A percentile compares a stretch with the other conserved stretches of the same genome.
Conservation (phyloP, 1,140 invertebrate species). For the Onthophagus taurus region DNA sequence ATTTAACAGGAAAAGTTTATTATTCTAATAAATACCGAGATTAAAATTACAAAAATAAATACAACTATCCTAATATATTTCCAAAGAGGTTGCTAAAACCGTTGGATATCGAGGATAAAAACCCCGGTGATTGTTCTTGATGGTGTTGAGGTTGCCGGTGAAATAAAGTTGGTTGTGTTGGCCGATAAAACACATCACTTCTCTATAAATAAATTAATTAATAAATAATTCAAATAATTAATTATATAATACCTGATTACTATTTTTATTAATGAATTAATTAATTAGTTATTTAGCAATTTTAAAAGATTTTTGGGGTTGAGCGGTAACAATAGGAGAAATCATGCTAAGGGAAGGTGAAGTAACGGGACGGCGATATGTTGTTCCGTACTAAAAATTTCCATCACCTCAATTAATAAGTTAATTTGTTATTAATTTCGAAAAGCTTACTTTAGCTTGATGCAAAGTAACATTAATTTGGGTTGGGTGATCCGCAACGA, state of each 20-base stretch:
- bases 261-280: neutral
- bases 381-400: constrained; percentile 25
- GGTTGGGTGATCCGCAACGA: constrained; percentile 77
- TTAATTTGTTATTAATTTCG: neutral
- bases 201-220: neutral
- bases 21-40: no score
- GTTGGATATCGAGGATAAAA: constrained; percentile 65
- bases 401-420: neutral
- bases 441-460: constrained; percentile 60
- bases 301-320: neutral
- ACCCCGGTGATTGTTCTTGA: constrained; percentile 46
- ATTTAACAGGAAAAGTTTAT: neutral
- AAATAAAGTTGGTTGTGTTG: constrained; percentile 29
- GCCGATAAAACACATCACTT: constrained; percentile 1
- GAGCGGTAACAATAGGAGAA: constrained; percentile 9
- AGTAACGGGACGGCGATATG: constrained; percentile 26
- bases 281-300: neutral
- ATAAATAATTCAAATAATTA: constrained; percentile 12
- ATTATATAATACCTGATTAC: constrained; percentile 13
- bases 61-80: constrained; percentile 61
- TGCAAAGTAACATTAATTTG: constrained; percentile 73
- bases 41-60: no score
- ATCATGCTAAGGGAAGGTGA: constrained; percentile 28
- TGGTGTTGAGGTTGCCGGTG: constrained; percentile 30
- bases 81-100: constrained; percentile 65